Conservation (phyloP, 2,888 invertebrate species). For the Melinopterus prodromus region DNA sequence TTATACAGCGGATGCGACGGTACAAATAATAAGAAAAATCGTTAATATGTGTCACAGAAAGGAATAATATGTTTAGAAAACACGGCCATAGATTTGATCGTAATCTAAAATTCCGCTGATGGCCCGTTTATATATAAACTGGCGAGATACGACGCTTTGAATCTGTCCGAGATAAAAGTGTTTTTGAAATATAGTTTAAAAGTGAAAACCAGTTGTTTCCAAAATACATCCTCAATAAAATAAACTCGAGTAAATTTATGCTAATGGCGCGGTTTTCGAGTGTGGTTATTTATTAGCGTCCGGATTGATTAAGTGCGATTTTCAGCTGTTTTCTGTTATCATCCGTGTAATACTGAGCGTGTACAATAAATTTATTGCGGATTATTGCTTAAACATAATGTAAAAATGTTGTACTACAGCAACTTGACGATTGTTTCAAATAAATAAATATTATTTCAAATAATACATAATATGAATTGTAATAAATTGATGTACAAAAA, state of each 20-base stretch:
- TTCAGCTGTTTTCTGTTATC: neutral
- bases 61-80: neutral
- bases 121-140: neutral
- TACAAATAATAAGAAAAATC: neutral
- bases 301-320: neutral
- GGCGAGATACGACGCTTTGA: neutral
- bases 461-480: too few species aligned
- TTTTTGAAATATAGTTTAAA: neutral
- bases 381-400: neutral
- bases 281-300: neutral
- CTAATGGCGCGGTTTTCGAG: neutral
- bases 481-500: too few species aligned
- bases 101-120: neutral
- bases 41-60: neutral
- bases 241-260: neutral
- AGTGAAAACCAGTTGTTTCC: conserved; percentile 4
- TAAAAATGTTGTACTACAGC: neutral
- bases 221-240: conserved; percentile 4
- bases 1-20: too few species aligned
- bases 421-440: too few species aligned
- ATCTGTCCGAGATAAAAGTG: neutral
- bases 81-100: neutral
- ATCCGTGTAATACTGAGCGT: neutral
- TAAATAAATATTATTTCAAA: too few species aligned
- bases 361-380: neutral